These are phyloP conservation scores for Meteorus cinctellus DNA, from an alignment of 2,888 invertebrate species.

Conservation along the genomic window DNA sequence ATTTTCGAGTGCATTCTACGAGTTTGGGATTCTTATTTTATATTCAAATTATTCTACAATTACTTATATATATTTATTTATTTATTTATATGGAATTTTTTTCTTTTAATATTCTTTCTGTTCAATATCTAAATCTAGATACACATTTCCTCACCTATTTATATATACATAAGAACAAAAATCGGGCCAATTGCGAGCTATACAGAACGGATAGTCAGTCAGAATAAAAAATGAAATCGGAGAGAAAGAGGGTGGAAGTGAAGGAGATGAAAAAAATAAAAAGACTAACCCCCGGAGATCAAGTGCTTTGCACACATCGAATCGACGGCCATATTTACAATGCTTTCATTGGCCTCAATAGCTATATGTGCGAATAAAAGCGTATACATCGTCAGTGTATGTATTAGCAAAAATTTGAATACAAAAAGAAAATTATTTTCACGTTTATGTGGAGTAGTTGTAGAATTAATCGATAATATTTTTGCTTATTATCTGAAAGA, in stretches of 20 bases:
- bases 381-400: neutral
- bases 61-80: neutral
- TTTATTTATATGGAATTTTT: neutral
- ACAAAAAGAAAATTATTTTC: neutral
- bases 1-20: neutral
- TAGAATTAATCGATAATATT: neutral
- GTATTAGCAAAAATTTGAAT: constrained; percentile 1
- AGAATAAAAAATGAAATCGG: constrained; percentile 26
- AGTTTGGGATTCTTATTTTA: neutral
- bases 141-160: neutral
- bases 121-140: constrained; percentile 10
- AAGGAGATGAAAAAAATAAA: constrained; percentile 34
- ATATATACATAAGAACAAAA: constrained; percentile 13
- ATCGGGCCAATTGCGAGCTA: constrained; percentile 6
- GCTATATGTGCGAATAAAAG: constrained; percentile 18
- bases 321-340: constrained; percentile 69
- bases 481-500: neutral
- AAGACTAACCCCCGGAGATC: constrained; percentile 61
- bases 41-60: neutral
- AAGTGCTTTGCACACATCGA: constrained; percentile 70
- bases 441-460: neutral
- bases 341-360: constrained; percentile 66
- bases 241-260: constrained; percentile 18
- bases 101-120: neutral
- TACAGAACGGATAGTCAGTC: neutral